A percentile compares a stretch with the other conserved stretches of the same genome.
Conservation (phyloP, 2,888 invertebrate species). For the Dorcus parallelipipedus region DNA sequence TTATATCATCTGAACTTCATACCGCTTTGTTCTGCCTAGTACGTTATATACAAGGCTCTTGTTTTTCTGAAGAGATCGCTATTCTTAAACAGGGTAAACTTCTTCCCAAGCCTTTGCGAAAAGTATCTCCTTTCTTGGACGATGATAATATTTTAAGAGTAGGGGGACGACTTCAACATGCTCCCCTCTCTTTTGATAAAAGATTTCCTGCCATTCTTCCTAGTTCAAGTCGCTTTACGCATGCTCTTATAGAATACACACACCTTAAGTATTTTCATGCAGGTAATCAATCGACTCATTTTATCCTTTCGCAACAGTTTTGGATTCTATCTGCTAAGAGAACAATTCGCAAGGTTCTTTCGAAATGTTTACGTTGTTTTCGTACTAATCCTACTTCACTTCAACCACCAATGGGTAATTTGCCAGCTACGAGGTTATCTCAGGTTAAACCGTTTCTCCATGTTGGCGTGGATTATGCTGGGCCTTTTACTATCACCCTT, state of each 20-base stretch:
- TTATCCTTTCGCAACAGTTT: constrained; percentile 22
- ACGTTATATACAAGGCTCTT: constrained; percentile 4
- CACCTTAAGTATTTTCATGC: constrained; percentile 25
- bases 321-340: constrained; percentile 23
- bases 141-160: constrained; percentile 11
- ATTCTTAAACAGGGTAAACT: not conserved
- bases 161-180: constrained; percentile 12
- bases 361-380: constrained; percentile 10
- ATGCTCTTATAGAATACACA: constrained; percentile 22
- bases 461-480: constrained; percentile 22
- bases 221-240: constrained; percentile 3
- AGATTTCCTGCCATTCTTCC: constrained; percentile 17
- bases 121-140: constrained; percentile 15
- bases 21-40: constrained; percentile 3
- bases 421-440: constrained; percentile 15
- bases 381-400: constrained; percentile 3
- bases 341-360: not conserved
- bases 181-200: constrained; percentile 4
- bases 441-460: constrained; percentile 20
- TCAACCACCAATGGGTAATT: constrained; percentile 17
- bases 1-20: constrained; percentile 3
- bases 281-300: constrained; percentile 19
- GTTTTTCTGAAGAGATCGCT: constrained; percentile 8
- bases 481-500: constrained; percentile 17
- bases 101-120: constrained; percentile 3